Percentiles rank a stretch among this genome's conserved stretches.
These are phyloP conservation scores for Borostomias antarcticus DNA, from an alignment of 2,797 vertebrate species.

Conservation along the genomic window DNA sequence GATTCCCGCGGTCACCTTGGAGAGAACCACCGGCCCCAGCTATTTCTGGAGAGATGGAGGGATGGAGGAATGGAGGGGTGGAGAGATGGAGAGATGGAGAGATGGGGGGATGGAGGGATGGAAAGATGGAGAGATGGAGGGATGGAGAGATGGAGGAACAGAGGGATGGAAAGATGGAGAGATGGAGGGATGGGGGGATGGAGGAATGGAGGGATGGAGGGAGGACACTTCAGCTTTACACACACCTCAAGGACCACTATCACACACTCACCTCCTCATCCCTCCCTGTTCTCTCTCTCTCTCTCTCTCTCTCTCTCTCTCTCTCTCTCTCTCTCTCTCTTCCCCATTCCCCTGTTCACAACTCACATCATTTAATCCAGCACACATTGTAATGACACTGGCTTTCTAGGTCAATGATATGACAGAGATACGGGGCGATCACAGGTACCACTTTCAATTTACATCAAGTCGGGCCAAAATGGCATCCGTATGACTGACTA, in stretches of 20 bases:
- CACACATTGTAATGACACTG: conserved; percentile 17
- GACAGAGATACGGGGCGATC: conserved; percentile 15
- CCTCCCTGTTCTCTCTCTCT: neutral
- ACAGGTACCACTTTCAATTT: neutral
- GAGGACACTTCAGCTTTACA: conserved; percentile 56
- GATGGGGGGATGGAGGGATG: neutral
- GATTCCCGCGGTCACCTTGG: conserved; percentile 73
- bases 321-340: conserved; percentile 13
- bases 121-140: too few species aligned
- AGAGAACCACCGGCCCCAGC: conserved; percentile 76
- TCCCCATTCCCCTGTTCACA: neutral
- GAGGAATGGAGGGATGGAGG: conserved; percentile 8
- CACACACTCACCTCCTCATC: conserved; percentile 13
- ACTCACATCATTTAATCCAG: conserved; percentile 1
- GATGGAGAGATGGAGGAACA: too few species aligned
- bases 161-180: neutral
- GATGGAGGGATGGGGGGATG: neutral
- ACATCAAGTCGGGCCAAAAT: neutral
- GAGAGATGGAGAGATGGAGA: neutral
- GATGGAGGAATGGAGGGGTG: neutral
- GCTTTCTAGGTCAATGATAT: conserved; percentile 60
- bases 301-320: neutral
- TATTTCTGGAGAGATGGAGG: conserved; percentile 70
- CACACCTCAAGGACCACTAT: conserved; percentile 48
- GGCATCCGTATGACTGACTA: neutral